A percentile compares a stretch with the other conserved stretches of the same genome.
Evolutionary conservation across 2,888 invertebrate species (phyloP).

Genomic region (Osedax fenrisi): DNA sequence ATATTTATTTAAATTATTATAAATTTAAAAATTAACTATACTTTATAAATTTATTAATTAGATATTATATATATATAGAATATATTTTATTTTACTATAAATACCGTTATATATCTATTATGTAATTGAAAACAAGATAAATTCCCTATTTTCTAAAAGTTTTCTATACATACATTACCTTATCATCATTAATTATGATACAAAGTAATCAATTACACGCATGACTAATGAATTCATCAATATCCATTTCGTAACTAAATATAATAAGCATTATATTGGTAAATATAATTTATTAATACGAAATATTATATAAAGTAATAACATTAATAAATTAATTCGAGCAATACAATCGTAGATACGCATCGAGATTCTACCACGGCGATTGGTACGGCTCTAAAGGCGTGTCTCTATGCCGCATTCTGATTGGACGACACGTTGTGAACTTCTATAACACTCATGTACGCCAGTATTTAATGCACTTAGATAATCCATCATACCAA

Average conservation of each 20-base stretch:
- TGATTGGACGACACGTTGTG: conserved; percentile 54
- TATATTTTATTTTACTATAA: too few species aligned
- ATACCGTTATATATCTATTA: too few species aligned
- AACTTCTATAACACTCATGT: conserved; percentile 88
- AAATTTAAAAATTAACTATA: too few species aligned
- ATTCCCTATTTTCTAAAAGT: too few species aligned
- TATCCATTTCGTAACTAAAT: not conserved
- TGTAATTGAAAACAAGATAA: too few species aligned
- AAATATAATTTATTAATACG: not conserved
- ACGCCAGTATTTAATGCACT: too few species aligned
- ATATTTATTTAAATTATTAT: too few species aligned
- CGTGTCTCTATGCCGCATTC: conserved; percentile 47
- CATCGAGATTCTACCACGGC: conserved; percentile 84
- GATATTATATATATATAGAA: too few species aligned
- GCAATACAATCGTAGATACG: conserved; percentile 55
- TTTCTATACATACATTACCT: too few species aligned
- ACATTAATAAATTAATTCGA: not conserved
- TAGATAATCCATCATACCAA: too few species aligned
- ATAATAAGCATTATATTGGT: not conserved
- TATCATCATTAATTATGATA: too few species aligned
- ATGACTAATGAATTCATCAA: not conserved
- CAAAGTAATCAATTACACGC: not conserved
- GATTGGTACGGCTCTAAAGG: conserved; percentile 98
- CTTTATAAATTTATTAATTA: too few species aligned
- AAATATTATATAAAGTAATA: not conserved